Base-by-base conservation (phyloP, 2,113 vertebrate genomes). In the Pelmatolapia mariae region DNA sequence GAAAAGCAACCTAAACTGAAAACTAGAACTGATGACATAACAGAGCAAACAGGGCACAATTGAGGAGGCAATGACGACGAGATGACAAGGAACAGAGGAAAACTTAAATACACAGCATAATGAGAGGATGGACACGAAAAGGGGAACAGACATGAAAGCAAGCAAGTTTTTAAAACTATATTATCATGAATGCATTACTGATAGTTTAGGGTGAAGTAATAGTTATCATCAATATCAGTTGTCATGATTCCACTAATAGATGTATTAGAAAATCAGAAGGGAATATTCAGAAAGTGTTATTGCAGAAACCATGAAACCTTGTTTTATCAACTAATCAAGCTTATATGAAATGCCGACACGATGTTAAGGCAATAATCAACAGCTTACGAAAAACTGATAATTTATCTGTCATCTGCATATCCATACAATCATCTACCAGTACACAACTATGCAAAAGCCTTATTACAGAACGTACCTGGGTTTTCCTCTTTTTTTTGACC, bases 151-250 rank as follows among this genome's bases (percentile, higher is more conserved):
- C 31, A 66, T 0, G 18, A 66, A 66, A 66, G 31, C 18, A 63
- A 5, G 53, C 53, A 61, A 3, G 15, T 33, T 36, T 63, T 66
- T 36, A 36, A 66, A 66, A n/a, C 31, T n/a, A 66, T 36, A 36
- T 36, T 2, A 66, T 0, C 61, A 2, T 38, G 6, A 66, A n/a
- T n/a, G 0, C 18, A 1, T 66, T 66, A 38, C 61, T 38, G 61
- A 66, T n/a, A 2, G 10, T 40, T 40, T 40, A 68, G 63, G 63
- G 36, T 68, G 36, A 40, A 40, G 11, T 13, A 40, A 68, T 0
- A 68, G 63, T 66, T 36, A 36, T 36, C 5, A 63, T 63, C 31
- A 8, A 36, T 68, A 66, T 38, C 33, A 38, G 61, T 1, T 66
- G 61, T 5, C 36, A 24, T 71, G 63, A 7, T 24, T 38, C 2